phyloP scores from a whole-genome alignment of 2,888 invertebrate genomes.

The Tetanocera ferruginea region DNA sequence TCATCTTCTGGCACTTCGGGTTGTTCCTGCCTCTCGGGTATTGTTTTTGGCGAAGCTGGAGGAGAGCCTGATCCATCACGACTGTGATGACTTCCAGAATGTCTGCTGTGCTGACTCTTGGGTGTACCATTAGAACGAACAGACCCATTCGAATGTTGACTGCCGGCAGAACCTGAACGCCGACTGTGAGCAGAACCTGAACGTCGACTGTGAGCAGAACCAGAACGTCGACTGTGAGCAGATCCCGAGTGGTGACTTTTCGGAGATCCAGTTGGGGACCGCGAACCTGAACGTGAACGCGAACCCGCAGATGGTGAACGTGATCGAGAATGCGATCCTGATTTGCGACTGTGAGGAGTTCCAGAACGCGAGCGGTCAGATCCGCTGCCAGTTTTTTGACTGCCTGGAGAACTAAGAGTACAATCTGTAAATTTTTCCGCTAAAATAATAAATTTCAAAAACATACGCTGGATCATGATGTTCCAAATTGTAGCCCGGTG shows the following conservation, averaged over 20 bases:
- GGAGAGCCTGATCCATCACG: constrained; percentile 2
- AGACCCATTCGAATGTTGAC: constrained; percentile 53
- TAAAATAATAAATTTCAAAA: background rate
- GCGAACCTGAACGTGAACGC: constrained; percentile 53
- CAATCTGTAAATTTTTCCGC: background rate
- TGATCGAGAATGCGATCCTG: constrained; percentile 52
- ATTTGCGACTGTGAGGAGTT: constrained; percentile 68
- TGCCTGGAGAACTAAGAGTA: constrained; percentile 55
- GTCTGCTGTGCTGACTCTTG: constrained; percentile 51
- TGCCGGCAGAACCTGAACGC: constrained; percentile 53
- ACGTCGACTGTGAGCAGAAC: constrained; percentile 59
- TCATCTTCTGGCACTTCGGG: constrained; percentile 53
- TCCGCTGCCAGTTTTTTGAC: constrained; percentile 59
- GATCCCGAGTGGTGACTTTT: constrained; percentile 47
- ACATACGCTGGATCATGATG: constrained; percentile 53
- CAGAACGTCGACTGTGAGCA: constrained; percentile 61
- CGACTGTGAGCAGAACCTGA: constrained; percentile 61
- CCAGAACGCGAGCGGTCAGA: constrained; percentile 68
- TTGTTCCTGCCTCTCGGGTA: background rate
- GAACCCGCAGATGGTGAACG: constrained; percentile 49
- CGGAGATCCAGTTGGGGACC: constrained; percentile 52
- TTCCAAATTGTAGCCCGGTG: constrained; percentile 52
- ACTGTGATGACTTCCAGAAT: constrained; percentile 39
- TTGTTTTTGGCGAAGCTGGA: constrained; percentile 7
- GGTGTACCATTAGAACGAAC: constrained; percentile 46